Base-by-base conservation (phyloP, 2,888 invertebrate genomes). In the Limnephilus marmoratus region DNA sequence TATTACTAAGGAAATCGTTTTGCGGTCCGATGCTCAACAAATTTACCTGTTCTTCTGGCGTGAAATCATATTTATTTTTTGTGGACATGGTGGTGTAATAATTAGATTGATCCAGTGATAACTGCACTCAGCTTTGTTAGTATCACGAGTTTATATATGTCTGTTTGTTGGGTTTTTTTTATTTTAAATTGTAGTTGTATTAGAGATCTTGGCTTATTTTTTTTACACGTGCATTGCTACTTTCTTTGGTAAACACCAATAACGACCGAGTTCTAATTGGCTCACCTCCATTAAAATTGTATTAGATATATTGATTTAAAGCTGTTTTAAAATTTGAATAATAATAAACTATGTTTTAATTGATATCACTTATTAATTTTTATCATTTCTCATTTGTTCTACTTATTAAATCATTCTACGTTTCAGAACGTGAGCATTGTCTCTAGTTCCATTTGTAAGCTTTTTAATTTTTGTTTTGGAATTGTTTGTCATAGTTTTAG, bases 321-420 rank as follows among this genome's bases (percentile, higher is more conserved):
- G 24, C 24, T 68, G 68, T 68, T 24, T 68, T n/a, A 68, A 68
- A 68, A 68, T 68, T 34, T 82, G 4, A 34, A 82, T 82, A 31
- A 34, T 34, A 15, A 82, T 82, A 82, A 82, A 82, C 11, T 13
- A 5, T 29, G 18, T 82, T 82, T 34, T 82, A 82, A 34, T 31
- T 31, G 31, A 24, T 11, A 29, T 31, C 81, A 24, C 11, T 37
- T 41, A 18, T 9, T 85, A 37, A 13, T 85, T 85, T 11, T 18
- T n/a, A 45, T 34, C 45, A 85, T 85, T 85, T 85, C 41, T 85
- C n/a, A 13, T 41, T 31, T 86, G 86, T 86, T 49, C 86, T 29
- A 86, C 53, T 86, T 86, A 41, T 86, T 53, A 45, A 86, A 68
- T 68, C 49, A 53, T 29, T 49, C 13, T 41, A 49, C 86, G 41